Conservation (phyloP, 1,140 invertebrate genomes). For the Calliphora vicina region DNA sequence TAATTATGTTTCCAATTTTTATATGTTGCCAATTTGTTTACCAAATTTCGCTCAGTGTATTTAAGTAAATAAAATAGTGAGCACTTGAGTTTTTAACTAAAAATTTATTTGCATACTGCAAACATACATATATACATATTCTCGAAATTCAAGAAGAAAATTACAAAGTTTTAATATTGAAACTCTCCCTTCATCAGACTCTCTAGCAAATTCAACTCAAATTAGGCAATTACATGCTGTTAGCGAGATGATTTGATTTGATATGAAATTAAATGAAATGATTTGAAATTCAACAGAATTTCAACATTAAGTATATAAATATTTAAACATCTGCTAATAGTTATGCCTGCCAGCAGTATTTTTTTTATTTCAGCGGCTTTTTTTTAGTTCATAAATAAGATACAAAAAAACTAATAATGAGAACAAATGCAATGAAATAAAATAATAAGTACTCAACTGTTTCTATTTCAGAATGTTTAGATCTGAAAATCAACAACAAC, state of each 20-base stretch:
- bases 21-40: too few species aligned
- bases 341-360: constrained; percentile 8
- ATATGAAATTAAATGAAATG: background rate
- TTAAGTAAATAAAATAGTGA: background rate
- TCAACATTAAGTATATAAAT: background rate
- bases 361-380: background rate
- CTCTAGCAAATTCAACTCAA: background rate
- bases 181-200: background rate
- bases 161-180: background rate
- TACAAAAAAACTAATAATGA: background rate
- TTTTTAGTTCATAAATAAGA: constrained; percentile 4
- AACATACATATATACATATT: background rate
- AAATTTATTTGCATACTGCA: background rate
- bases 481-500: background rate
- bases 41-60: too few species aligned
- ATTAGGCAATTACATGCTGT: constrained; percentile 4
- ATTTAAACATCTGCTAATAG: constrained; percentile 1
- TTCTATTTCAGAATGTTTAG: constrained; percentile 9
- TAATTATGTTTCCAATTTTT: too few species aligned
- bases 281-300: background rate
- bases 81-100: background rate
- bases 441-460: constrained; percentile 6
- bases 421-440: constrained; percentile 3
- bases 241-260: background rate
- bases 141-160: background rate